Evolutionary conservation across 2,888 invertebrate genomes (phyloP).

Genomic region (Sarcophaga rosellei): DNA sequence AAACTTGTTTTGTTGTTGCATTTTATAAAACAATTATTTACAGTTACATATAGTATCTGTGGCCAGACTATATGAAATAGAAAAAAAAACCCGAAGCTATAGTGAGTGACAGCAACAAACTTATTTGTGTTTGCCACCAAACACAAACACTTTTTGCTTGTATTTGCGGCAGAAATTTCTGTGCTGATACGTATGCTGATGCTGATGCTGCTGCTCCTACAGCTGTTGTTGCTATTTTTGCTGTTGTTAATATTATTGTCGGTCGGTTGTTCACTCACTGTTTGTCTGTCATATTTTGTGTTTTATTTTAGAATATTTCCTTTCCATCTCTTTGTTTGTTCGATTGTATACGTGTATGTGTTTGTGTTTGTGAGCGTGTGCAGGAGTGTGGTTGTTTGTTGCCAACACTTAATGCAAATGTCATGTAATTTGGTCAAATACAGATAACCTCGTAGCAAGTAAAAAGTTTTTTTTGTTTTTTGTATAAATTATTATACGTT

Average conservation of each 20-base stretch:
- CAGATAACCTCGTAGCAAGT: constrained; percentile 56
- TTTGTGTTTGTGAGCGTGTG: background rate
- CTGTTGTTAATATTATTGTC: background rate
- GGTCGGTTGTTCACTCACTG: background rate
- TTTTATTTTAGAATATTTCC: constrained; percentile 18
- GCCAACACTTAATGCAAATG: constrained; percentile 58
- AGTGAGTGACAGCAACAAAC: background rate
- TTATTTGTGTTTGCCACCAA: background rate
- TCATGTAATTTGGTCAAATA: constrained; percentile 62
- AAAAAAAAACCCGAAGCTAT: background rate
- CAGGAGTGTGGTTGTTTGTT: constrained; percentile 20
- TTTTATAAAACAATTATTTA: too few relatives aligned
- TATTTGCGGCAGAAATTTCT: constrained; percentile 19
- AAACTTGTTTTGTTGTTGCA: too few relatives aligned
- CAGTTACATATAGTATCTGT: background rate
- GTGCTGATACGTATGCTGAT: background rate
- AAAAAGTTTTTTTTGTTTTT: constrained; percentile 5
- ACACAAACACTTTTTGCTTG: constrained; percentile 6
- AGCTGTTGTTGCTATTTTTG: background rate
- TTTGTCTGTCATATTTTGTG: constrained; percentile 21
- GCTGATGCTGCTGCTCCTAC: background rate
- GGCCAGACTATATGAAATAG: background rate
- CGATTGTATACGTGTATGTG: background rate
- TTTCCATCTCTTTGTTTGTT: background rate
- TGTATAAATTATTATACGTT: background rate